Evolutionary conservation across 2,113 vertebrate genomes (phyloP), one percentile per base, ranked within the genome.

Genomic region (Rhagologus leucostigma): DNA sequence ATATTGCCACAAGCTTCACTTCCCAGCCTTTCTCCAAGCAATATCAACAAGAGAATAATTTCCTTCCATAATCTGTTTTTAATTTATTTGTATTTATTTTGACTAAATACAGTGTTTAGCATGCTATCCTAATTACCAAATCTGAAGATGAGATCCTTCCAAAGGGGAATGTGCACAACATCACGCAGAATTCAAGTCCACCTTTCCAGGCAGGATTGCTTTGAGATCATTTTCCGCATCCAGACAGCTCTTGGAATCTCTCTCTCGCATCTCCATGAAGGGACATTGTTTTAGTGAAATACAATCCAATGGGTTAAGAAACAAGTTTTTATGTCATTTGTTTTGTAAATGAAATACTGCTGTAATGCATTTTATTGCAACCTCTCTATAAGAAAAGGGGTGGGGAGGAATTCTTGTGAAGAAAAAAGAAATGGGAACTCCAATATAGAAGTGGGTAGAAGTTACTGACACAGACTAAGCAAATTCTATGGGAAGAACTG

Each of bases 311-410:
- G 96, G 96, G 94, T 96, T 96, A 94, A 83, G 69, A 92, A 94
- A 84, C 11, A 74, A 92, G 63, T 71, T 94, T 81, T 90, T 75
- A 94, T 68, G 64, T 97, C 92, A 97, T 95, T 96, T 96, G 92
- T 94, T 94, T 96, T 96, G 88, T 92, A 96, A 97, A 97, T 97
- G 93, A 94, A 93, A 88, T 93, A 96, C 41, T 82, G 96, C 42
- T 84, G 96, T 96, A 97, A 93, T 96, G 95, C 95, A 96, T 96
- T 95, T 96, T 93, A 96, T 93, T 96, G 95, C 96, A 96, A 87
- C 10, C 13, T 86, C 57, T 64, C 16, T 52, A 32, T 32, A 70
- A 89, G 63, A 20, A 74, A 41, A 2, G 2, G 6, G 5, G 41
- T n/a, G 23, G 18, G 1, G 11, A 6, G 39, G 16, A 6, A 16